These are phyloP conservation scores for Tipula vernalis DNA, from an alignment of 2,888 invertebrate genomes.

Conservation along the genomic window DNA sequence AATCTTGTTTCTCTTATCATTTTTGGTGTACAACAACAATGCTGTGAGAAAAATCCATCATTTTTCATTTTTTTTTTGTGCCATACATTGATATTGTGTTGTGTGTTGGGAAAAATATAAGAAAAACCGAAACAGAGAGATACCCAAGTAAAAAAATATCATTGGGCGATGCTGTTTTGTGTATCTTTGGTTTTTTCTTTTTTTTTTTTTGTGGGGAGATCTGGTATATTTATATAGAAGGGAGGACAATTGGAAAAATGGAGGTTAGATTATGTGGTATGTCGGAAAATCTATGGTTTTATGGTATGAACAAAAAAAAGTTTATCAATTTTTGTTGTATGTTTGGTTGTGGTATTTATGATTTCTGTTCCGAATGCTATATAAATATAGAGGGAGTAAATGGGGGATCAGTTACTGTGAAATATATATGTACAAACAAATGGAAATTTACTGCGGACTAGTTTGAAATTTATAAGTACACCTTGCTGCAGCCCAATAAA, in stretches of 20 bases:
- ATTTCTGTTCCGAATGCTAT: neutral
- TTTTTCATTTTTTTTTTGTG: neutral
- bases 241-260: neutral
- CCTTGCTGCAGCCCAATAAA: too few species aligned
- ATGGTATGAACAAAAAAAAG: neutral
- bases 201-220: neutral
- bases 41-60: neutral
- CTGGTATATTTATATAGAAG: neutral
- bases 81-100: neutral
- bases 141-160: neutral
- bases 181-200: neutral
- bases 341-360: neutral
- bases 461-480: too few species aligned
- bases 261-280: neutral
- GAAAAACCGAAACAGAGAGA: constrained; percentile 4
- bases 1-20: neutral
- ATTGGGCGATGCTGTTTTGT: neutral
- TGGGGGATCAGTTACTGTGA: neutral
- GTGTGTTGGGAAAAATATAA: neutral
- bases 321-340: neutral
- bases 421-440: too few species aligned
- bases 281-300: constrained; percentile 4
- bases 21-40: neutral
- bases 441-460: too few species aligned
- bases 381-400: neutral